Evolutionary conservation across 2,113 vertebrate species (phyloP).

Genomic region (Crotalus horridus): DNA sequence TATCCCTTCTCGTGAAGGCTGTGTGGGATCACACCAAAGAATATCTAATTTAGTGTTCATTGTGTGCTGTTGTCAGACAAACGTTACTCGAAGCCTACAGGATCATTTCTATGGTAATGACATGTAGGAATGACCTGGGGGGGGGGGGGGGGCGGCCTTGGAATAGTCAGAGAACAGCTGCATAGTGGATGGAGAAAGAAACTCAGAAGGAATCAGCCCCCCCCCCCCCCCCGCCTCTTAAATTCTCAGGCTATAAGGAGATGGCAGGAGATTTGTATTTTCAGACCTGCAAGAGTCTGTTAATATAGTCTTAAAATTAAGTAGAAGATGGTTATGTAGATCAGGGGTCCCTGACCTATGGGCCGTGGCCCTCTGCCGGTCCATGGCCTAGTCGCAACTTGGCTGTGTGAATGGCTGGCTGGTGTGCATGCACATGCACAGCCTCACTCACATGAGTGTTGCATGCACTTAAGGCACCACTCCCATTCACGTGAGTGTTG

Average conservation of each 20-base stretch:
- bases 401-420: too few relatives aligned
- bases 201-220: neutral
- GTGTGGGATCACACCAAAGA: neutral
- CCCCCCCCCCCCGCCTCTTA: neutral
- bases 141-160: neutral
- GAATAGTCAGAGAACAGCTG: neutral
- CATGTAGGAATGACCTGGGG: neutral
- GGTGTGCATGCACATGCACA: too few relatives aligned
- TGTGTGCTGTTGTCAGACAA: neutral
- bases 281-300: neutral
- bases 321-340: neutral
- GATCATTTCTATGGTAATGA: neutral
- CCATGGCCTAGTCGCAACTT: too few relatives aligned
- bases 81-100: neutral
- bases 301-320: neutral
- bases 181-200: neutral
- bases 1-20: neutral
- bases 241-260: neutral
- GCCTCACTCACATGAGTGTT: too few relatives aligned
- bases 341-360: too few relatives aligned
- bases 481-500: too few relatives aligned
- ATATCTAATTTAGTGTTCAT: neutral
- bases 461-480: too few relatives aligned
- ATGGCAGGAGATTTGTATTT: neutral
- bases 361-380: too few relatives aligned